Percentiles rank a stretch among this genome's conserved stretches.
Evolutionary conservation across 2,113 vertebrate genomes (phyloP).

Genomic region (Pycnonotus jocosus): DNA sequence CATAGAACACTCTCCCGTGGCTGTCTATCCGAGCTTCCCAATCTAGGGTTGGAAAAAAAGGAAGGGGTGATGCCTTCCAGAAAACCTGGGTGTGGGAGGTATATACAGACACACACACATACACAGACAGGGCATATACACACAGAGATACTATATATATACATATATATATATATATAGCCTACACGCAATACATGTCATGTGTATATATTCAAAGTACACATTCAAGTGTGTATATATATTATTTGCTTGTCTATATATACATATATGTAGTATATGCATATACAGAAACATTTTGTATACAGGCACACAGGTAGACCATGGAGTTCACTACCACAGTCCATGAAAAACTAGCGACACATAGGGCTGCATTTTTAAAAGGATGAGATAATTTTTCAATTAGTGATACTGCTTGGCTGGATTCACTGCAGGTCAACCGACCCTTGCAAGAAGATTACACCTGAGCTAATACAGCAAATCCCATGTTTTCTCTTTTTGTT

Average conservation of each 20-base stretch:
- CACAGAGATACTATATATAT: background rate
- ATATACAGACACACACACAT: background rate
- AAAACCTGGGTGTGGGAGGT: background rate
- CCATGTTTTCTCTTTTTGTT: background rate
- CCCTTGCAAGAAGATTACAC: background rate
- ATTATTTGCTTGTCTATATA: background rate
- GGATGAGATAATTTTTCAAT: background rate
- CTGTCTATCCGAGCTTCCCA: slow-evolving; percentile 99
- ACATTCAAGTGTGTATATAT: background rate
- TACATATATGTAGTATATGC: background rate
- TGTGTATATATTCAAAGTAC: background rate
- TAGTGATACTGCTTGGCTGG: background rate
- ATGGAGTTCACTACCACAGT: background rate
- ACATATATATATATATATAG: background rate
- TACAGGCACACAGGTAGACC: background rate
- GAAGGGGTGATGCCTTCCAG: slow-evolving; percentile 20
- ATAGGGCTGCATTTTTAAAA: background rate
- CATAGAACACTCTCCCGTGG: slow-evolving; percentile 95
- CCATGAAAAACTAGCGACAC: background rate
- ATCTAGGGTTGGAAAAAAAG: slow-evolving; percentile 74
- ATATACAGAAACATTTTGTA: background rate
- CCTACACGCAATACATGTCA: background rate
- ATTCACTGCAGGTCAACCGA: background rate
- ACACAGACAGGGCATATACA: background rate
- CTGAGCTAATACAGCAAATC: background rate